phyloP scores from a whole-genome alignment of 2,888 invertebrate species.

The Diadegma fenestrale region DNA sequence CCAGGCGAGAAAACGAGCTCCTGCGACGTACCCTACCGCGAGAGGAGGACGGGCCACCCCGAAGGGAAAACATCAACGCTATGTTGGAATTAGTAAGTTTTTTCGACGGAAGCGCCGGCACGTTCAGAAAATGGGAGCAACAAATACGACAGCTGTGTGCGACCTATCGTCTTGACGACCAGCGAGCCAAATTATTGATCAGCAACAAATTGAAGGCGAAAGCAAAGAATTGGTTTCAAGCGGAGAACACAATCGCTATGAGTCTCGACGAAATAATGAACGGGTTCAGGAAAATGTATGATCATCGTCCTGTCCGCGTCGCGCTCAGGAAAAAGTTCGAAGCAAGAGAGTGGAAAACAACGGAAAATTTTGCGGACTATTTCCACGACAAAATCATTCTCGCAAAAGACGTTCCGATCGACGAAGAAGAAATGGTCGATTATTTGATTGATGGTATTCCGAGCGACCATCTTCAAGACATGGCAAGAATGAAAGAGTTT shows the following conservation, averaged over 20 bases:
- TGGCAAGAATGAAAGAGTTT: conserved; percentile 62
- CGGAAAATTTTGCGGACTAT: conserved; percentile 67
- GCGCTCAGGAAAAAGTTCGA: conserved; percentile 62
- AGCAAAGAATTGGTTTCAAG: conserved; percentile 64
- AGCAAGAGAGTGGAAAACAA: conserved; percentile 59
- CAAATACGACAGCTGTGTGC: conserved; percentile 49
- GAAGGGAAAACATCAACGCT: conserved; percentile 47
- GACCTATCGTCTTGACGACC: conserved; percentile 48
- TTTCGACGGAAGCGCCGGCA: conserved; percentile 56
- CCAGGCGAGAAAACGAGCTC: conserved; percentile 40
- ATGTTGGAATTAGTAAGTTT: conserved; percentile 49
- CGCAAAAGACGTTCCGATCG: conserved; percentile 62
- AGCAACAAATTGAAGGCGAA: conserved; percentile 55
- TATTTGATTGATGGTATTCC: conserved; percentile 69
- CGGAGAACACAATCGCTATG: conserved; percentile 35
- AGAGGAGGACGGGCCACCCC: background rate
- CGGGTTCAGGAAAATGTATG: conserved; percentile 54
- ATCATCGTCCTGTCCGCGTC: conserved; percentile 57
- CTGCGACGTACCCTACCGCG: background rate
- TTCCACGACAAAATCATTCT: conserved; percentile 68
- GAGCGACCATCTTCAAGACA: conserved; percentile 53
- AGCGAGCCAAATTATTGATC: conserved; percentile 46
- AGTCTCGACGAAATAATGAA: conserved; percentile 57
- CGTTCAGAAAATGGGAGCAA: conserved; percentile 54
- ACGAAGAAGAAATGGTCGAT: conserved; percentile 60